Percentiles rank a stretch among this genome's conserved stretches.
Evolutionary conservation across 2,113 vertebrate species (phyloP).

Genomic region (Malurus melanocephalus): DNA sequence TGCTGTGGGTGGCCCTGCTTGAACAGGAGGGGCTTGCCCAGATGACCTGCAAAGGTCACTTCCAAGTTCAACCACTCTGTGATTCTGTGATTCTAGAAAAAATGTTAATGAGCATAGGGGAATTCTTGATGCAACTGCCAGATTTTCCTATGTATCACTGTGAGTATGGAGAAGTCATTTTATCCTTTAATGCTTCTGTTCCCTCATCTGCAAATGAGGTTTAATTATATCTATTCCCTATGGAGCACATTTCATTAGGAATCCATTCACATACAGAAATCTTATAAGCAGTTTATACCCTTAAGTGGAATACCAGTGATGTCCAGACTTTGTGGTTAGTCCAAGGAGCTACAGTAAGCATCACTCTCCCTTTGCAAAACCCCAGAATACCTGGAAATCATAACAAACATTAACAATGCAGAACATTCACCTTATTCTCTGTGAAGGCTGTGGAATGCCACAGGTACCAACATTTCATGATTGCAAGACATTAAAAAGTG

Average conservation of each 20-base stretch:
- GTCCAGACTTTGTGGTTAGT: not conserved
- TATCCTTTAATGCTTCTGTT: not conserved
- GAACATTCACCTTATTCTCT: not conserved
- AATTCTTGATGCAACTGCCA: not conserved
- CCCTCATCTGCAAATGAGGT: not conserved
- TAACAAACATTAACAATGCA: not conserved
- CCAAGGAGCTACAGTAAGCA: not conserved
- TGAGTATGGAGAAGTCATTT: not conserved
- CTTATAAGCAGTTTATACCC: not conserved
- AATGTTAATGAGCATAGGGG: not conserved
- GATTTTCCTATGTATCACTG: not conserved
- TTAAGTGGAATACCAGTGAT: not conserved
- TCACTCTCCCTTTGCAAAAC: not conserved
- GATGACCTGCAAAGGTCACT: not conserved
- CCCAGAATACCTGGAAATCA: not conserved
- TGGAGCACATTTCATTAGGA: not conserved
- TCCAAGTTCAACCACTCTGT: not conserved
- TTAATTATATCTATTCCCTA: not conserved
- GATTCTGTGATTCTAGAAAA: not conserved
- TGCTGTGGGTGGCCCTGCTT: not conserved
- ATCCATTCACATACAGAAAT: not conserved
- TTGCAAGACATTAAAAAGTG: conserved; percentile 16
- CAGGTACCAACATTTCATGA: not conserved
- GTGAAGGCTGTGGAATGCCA: not conserved
- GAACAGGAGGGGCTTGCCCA: not conserved